Conservation (phyloP, 2,113 vertebrate species). For the Pampusana beccarii region DNA sequence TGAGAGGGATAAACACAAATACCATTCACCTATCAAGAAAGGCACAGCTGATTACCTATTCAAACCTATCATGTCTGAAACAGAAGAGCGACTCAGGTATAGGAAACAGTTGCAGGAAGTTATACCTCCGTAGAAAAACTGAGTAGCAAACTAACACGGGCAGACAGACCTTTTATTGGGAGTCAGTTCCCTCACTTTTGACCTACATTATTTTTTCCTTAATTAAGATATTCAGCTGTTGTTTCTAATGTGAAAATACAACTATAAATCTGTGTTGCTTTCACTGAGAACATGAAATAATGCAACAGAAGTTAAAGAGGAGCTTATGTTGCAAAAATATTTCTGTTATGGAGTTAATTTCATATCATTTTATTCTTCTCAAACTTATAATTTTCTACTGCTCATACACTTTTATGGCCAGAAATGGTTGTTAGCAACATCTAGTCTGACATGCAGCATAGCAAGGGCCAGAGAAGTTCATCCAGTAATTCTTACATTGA, state of each 20-base stretch:
- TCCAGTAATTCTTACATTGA: conserved; percentile 60
- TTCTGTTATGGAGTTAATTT: conserved; percentile 65
- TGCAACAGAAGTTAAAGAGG: conserved; percentile 27
- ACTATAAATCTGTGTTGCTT: neutral
- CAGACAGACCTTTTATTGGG: neutral
- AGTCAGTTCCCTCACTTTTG: neutral
- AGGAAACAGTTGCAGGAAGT: neutral
- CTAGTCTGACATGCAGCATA: conserved; percentile 52
- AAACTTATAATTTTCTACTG: conserved; percentile 64
- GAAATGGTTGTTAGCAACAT: conserved; percentile 63
- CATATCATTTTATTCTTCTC: conserved; percentile 57
- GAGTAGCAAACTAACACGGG: neutral
- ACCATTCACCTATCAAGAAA: neutral
- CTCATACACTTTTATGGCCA: conserved; percentile 58
- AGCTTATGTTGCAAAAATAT: conserved; percentile 48
- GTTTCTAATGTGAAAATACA: neutral
- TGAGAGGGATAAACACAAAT: neutral
- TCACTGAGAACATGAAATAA: conserved; percentile 10
- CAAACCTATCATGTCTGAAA: neutral
- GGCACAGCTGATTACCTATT: neutral
- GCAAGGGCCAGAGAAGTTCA: conserved; percentile 67
- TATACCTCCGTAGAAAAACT: neutral
- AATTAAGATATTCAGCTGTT: neutral
- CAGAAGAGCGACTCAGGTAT: neutral
- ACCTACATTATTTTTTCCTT: neutral